Evolutionary conservation across 2,888 invertebrate genomes (phyloP), one percentile per base, ranked within the genome.

Genomic region (Trichacis sp.): DNA sequence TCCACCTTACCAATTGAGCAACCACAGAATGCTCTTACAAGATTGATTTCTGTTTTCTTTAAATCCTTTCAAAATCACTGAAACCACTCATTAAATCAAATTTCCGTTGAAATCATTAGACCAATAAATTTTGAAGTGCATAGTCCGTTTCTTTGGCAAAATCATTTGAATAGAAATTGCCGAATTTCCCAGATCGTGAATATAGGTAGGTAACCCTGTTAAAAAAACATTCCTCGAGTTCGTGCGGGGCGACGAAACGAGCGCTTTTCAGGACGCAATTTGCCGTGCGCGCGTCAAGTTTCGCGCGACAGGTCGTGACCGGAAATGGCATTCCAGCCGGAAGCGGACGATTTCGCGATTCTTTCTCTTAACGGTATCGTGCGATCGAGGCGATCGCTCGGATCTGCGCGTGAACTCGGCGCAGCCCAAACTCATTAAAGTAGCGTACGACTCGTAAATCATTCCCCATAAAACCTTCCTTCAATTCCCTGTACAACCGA

Each of bases 231-330:
- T 62, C 52, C 62, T 66, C 63, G n/a, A n/a, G n/a, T n/a, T n/a
- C n/a, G 70, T 64, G 61, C 64, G 55, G 61, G 62, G 59, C 60
- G 66, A 69, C 59, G 66, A 69, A 66, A 65, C 60, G 53, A 64
- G 64, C 65, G 66, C 64, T 68, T 68, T 64, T 61, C 63, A 63
- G 52, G 68, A 63, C 67, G 68, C 64, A 63, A 61, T 49, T 66
- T 55, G 57, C 60, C 65, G 55, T 6, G 66, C 65, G 71, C 63
- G 71, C 68, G 72, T 68, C 59, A 67, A 69, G 68, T 71, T 68
- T 65, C 67, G 71, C 67, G 70, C 70, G 69, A 70, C 70, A 67
- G 63, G 73, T 80, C 82, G 81, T 82, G 82, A 82, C 81, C 82
- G 82, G 82, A 82, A 82, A 77, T 75, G 75, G 68, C 75, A 74